Evolutionary conservation across 1,140 invertebrate species (phyloP), one percentile per base, ranked within the genome.

Genomic region (Acyrthosiphon pisum): DNA sequence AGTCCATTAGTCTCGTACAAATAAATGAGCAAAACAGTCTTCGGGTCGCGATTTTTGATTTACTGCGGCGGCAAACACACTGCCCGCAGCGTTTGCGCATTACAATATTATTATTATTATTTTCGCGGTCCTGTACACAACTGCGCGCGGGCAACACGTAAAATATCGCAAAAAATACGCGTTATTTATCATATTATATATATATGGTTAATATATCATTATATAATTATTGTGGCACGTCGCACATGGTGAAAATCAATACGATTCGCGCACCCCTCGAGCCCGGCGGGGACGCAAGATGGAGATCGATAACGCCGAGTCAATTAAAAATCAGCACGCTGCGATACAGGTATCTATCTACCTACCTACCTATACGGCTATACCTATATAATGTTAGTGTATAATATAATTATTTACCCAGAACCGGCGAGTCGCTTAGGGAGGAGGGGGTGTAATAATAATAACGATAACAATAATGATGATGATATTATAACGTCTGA

Each of bases 241-340:
- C 60, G n/a, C 60, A 76, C 30, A 88, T 88, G 6, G 86, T 6
- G 46, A 88, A 88, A 88, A 88, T 88, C 86, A 35, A 50, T 88
- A 88, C 86, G 46, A 88, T 88, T 88, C 30, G 44, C 30, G n/a
- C 46, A 48, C 46, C 46, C 44, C 86, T 35, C 41, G 41, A 44
- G 23, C 41, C 83, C 22, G 37, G 23, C 83, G 35, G 35, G 60
- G n/a, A 68, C 30, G 30, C 60, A 22, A 84, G 83, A 84, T 84
- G 41, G 83, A 44, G 83, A 44, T 44, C 83, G 83, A 84, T 84
- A 84, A 84, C 83, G 83, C 18, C 86, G 86, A 88, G 46, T 88
- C 86, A 88, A 88, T 88, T 88, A 88, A 88, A 88, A 88, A 88
- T 88, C 30, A 20, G 35, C 86, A 88, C 86, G 86, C 86, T 35